These are phyloP conservation scores for Pachyseris speciosa DNA, from an alignment of 64 coral and sea anemone species.

Conservation along the genomic window DNA sequence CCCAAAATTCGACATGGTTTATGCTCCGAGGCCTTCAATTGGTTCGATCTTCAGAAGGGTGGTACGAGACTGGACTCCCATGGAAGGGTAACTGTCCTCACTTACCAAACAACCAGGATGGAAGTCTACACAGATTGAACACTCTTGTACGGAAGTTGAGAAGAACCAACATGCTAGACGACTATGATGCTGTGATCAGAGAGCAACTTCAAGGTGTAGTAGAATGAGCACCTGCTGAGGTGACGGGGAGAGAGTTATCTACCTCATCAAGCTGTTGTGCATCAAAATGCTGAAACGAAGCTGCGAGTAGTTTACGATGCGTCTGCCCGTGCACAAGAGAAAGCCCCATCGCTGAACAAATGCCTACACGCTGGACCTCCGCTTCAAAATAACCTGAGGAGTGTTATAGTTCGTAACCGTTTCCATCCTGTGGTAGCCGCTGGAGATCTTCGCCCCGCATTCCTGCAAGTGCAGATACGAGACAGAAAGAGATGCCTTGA, in stretches of 20 bases:
- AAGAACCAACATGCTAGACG: not conserved
- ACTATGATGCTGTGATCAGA: not conserved
- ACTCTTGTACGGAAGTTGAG: slow-evolving; percentile 16
- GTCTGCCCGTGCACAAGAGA: not conserved
- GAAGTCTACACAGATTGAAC: slow-evolving; percentile 1
- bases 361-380: slow-evolving; percentile 48
- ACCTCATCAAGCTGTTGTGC: not conserved
- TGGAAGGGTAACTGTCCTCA: slow-evolving; percentile 5
- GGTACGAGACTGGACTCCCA: slow-evolving; percentile 37
- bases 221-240: not conserved
- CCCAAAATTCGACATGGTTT: too few species aligned
- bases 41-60: slow-evolving; percentile 1
- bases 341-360: slow-evolving; percentile 49
- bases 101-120: not conserved
- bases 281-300: slow-evolving; percentile 10
- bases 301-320: slow-evolving; percentile 39
- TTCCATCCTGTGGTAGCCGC: slow-evolving; percentile 62
- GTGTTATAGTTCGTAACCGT: slow-evolving; percentile 49
- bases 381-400: slow-evolving; percentile 60
- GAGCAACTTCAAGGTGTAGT: slow-evolving; percentile 25
- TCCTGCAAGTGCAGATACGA: slow-evolving; percentile 54
- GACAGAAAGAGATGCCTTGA: slow-evolving; percentile 42
- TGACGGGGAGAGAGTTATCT: slow-evolving; percentile 26
- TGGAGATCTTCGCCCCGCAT: slow-evolving; percentile 50
- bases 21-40: too few species aligned